These are phyloP conservation scores for Lanius ludovicianus DNA, from an alignment of 2,113 vertebrate genomes.

Conservation along the genomic window DNA sequence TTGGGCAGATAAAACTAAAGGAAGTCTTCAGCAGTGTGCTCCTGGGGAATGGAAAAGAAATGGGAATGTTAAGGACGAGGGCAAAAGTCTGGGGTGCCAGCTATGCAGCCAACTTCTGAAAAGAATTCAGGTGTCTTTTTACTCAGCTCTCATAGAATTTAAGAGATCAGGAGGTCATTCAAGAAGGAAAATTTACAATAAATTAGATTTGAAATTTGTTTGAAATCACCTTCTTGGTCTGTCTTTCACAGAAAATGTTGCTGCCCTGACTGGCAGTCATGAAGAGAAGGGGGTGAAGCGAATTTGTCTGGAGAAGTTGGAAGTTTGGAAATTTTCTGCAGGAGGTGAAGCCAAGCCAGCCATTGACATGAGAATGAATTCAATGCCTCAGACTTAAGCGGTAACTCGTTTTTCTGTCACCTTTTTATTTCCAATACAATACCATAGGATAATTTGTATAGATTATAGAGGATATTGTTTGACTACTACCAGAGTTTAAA, in stretches of 20 bases:
- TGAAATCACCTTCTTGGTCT: neutral
- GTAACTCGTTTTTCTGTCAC: constrained; percentile 34
- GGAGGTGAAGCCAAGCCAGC: neutral
- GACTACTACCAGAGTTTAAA: neutral
- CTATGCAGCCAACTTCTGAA: neutral
- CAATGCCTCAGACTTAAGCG: constrained; percentile 20
- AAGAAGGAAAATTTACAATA: neutral
- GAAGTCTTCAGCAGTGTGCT: neutral
- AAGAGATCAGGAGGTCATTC: neutral
- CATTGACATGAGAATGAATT: neutral
- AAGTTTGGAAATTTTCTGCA: neutral
- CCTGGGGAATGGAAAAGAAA: neutral
- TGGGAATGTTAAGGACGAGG: neutral
- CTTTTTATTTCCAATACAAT: neutral
- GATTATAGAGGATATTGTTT: neutral
- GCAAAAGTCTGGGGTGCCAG: neutral
- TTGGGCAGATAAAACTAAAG: neutral
- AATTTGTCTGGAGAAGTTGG: neutral
- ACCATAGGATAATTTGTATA: neutral
- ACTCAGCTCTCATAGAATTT: neutral
- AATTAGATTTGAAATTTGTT: neutral
- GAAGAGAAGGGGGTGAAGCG: constrained; percentile 14
- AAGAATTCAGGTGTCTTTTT: neutral
- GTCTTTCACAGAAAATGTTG: constrained; percentile 59
- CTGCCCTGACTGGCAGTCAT: constrained; percentile 25